These are phyloP conservation scores for cat (Felis catus) DNA, from an alignment of 2,113 vertebrate genomes.

Conservation along the genomic window DNA sequence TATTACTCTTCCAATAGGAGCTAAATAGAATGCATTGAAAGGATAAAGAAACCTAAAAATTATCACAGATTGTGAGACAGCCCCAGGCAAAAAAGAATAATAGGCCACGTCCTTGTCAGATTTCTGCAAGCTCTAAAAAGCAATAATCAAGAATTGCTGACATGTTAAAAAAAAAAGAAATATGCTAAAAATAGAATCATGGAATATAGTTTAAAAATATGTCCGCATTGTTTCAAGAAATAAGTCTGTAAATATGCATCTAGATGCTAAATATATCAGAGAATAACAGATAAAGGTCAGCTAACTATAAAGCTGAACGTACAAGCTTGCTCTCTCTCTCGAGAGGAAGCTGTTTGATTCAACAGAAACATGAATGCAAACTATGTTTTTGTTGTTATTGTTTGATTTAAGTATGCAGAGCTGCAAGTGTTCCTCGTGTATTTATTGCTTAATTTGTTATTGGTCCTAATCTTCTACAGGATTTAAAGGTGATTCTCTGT, in stretches of 20 bases:
- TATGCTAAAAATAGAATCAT: conserved; percentile 31
- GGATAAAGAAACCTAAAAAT: background rate
- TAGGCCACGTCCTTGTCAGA: background rate
- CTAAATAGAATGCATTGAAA: background rate
- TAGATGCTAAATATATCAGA: background rate
- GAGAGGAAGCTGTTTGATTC: background rate
- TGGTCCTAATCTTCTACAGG: conserved; percentile 2
- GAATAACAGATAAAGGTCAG: background rate
- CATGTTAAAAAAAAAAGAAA: background rate
- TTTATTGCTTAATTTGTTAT: conserved; percentile 59
- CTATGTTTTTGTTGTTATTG: background rate
- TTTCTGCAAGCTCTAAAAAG: background rate
- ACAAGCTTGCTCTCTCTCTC: background rate
- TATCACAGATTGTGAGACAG: background rate
- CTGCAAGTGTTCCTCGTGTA: background rate
- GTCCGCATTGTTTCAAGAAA: conserved; percentile 6
- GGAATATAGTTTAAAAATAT: background rate
- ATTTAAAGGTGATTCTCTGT: conserved; percentile 38
- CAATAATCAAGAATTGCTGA: background rate
- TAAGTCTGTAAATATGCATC: background rate
- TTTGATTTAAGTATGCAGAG: conserved; percentile 25
- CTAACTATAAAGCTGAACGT: background rate
- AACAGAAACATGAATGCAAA: background rate
- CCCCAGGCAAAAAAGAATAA: background rate
- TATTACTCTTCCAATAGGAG: background rate